A percentile compares a stretch with the other conserved stretches of the same genome.
Conservation (phyloP, 2,797 vertebrate species). For the Mormyrops attenuatus region DNA sequence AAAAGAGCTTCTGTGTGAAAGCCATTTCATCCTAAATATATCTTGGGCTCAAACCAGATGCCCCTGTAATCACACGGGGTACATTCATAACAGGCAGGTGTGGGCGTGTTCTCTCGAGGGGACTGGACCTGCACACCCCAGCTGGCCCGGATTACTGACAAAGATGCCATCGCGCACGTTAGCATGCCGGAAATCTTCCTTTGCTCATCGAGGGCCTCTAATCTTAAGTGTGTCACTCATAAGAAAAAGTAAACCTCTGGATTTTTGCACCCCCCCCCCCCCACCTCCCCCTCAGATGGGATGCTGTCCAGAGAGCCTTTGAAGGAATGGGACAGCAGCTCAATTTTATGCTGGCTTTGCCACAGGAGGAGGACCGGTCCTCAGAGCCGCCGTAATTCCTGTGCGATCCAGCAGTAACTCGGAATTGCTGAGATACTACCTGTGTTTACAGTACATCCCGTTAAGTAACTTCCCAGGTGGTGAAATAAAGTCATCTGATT, state of each 20-base stretch:
- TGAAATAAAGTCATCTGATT: neutral
- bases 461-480: neutral
- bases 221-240: neutral
- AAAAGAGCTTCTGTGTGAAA: constrained; percentile 14
- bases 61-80: neutral
- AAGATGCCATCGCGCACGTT: neutral
- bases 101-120: neutral
- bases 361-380: neutral
- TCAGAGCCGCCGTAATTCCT: neutral
- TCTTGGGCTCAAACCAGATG: neutral
- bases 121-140: neutral
- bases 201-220: neutral
- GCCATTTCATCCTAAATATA: constrained; percentile 12
- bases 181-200: neutral
- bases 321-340: neutral
- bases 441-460: neutral
- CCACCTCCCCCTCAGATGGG: neutral
- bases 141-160: neutral
- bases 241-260: neutral
- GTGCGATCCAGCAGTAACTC: neutral
- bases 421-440: neutral
- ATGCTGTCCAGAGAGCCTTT: neutral
- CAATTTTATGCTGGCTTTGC: neutral
- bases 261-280: neutral
- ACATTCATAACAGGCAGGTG: neutral